Evolutionary conservation across 2,113 vertebrate genomes (phyloP).

Genomic region (Hypocryptadius cinnamomeus): DNA sequence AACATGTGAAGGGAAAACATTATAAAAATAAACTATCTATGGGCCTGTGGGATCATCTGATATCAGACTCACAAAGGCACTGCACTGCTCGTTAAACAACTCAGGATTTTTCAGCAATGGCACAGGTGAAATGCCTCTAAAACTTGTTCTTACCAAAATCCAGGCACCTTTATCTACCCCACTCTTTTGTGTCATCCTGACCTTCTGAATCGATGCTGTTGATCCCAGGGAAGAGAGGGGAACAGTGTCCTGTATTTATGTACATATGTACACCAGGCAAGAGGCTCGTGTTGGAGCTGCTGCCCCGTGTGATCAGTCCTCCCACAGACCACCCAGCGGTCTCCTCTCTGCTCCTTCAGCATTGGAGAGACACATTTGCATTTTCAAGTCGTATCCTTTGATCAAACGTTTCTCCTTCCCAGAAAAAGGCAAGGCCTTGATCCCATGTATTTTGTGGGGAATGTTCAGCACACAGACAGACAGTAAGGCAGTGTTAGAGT

Average conservation of each 20-base stretch:
- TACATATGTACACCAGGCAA: neutral
- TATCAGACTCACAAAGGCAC: neutral
- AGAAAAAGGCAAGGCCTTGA: neutral
- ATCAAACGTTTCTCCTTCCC: neutral
- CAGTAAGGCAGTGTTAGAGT: neutral
- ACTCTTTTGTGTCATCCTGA: neutral
- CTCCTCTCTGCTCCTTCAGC: neutral
- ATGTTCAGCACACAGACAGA: neutral
- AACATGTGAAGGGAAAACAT: neutral
- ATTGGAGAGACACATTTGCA: too few species aligned
- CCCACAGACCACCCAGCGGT: accelerated
- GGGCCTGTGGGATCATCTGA: neutral
- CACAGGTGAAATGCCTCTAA: neutral
- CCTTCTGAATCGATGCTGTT: neutral
- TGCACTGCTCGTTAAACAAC: neutral
- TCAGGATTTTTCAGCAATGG: neutral
- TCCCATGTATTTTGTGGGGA: neutral
- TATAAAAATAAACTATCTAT: neutral
- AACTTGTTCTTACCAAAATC: neutral
- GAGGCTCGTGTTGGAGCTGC: accelerated
- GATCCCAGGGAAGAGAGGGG: neutral
- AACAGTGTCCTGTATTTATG: neutral
- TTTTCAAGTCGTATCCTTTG: neutral
- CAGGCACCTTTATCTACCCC: neutral
- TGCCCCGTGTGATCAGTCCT: neutral